Evolutionary conservation across 2,888 invertebrate species (phyloP), one percentile per base, ranked within the genome.

Genomic region (Tenthredo livida): DNA sequence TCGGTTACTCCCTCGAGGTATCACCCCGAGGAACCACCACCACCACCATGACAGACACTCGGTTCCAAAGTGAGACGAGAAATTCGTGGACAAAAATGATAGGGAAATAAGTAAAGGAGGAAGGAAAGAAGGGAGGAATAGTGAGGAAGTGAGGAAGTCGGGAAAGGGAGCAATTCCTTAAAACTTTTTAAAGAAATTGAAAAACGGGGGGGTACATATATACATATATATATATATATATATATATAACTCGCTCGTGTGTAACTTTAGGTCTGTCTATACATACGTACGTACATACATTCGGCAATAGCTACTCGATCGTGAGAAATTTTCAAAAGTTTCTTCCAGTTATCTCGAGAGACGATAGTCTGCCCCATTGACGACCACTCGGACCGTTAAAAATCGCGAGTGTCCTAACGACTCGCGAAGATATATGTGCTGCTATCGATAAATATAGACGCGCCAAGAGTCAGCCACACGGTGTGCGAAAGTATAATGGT

Each of bases 1-100:
- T 40, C 54, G 29, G 29, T 29, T 50, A 77, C 77, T 80, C 91
- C 90, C 90, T 87, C 88, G 87, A 87, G 88, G 88, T 89, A 90
- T 89, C 9, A 77, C 77, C 50, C 50, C 77, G 67, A 6, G 33
- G 67, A 67, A 61, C 21, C 37, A 37, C 29, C 29, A 33, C 37
- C n/a, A 2, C 10, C n/a, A n/a, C 73, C 7, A 43, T 54, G 29
- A 77, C 29, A 40, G 17, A 65, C 33, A 17, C 15, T 29, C 7
- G 12, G 21, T 54, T 10, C 21, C 40, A 54, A 17, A 50, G 54
- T 50, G 77, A 47, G 54, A n/a, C n/a, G 47, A 40, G 29, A 73
- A 73, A 43, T 43, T 43, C n/a, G 72, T 73, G 40, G 43, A 43
- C 40, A 73, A 73, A 73, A 73, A 73, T 43, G 43, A 73, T 21